These are phyloP conservation scores for Seriola dumerili DNA, from an alignment of 2,113 vertebrate species.

Conservation along the genomic window DNA sequence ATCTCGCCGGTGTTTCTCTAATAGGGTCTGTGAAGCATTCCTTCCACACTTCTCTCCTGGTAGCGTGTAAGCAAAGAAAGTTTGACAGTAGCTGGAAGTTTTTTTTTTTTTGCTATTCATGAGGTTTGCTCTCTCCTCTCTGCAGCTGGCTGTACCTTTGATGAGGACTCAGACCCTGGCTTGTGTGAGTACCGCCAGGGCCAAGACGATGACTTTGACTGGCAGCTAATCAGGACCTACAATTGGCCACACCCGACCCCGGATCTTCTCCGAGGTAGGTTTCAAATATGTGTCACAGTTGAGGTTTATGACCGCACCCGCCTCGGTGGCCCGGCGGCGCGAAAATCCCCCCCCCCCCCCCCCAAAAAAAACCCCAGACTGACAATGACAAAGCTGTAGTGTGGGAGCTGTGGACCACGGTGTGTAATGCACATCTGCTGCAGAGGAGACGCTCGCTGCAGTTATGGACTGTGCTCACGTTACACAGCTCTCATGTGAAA, in stretches of 20 bases:
- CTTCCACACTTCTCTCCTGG: slow-evolving; percentile 13
- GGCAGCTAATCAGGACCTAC: slow-evolving; percentile 91
- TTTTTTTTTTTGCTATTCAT: background rate
- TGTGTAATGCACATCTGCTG: background rate
- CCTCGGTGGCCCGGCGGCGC: too few species aligned
- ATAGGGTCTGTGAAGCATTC: background rate
- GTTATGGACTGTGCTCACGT: background rate
- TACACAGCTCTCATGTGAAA: slow-evolving; percentile 21
- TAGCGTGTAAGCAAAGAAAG: slow-evolving; percentile 7
- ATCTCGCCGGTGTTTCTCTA: slow-evolving; percentile 9
- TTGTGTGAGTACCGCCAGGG: slow-evolving; percentile 94
- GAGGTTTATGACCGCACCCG: background rate
- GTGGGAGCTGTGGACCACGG: background rate
- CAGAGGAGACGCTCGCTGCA: background rate
- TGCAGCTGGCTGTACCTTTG: slow-evolving; percentile 94
- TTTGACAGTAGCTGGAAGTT: background rate
- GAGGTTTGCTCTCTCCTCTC: background rate
- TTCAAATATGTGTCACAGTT: background rate
- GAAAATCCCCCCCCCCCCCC: too few species aligned
- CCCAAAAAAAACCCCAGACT: too few species aligned
- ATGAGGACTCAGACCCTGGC: slow-evolving; percentile 88
- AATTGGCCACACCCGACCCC: slow-evolving; percentile 84
- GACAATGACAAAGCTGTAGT: background rate
- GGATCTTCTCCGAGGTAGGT: slow-evolving; percentile 92
- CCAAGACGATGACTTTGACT: slow-evolving; percentile 93